Evolutionary conservation across 2,888 invertebrate genomes (phyloP).

Genomic region (Dyspetes luteomarginatus): DNA sequence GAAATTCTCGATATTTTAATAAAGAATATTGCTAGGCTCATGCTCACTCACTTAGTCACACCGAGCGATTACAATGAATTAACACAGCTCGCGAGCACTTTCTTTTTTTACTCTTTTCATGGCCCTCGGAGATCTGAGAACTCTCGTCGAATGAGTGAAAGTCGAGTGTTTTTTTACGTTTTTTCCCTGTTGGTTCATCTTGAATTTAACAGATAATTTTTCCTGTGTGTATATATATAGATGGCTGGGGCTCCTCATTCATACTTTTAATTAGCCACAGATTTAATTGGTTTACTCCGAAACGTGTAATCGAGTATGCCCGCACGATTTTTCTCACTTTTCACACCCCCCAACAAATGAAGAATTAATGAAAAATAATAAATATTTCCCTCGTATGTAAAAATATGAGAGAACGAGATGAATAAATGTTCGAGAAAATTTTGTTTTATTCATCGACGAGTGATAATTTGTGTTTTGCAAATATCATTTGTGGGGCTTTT

Average conservation of each 20-base stretch:
- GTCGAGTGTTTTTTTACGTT: background rate
- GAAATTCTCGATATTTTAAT: slow-evolving; percentile 77
- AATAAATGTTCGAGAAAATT: slow-evolving; percentile 7
- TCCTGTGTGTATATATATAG: background rate
- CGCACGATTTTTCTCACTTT: background rate
- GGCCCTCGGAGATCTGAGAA: background rate
- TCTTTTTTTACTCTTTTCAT: slow-evolving; percentile 3
- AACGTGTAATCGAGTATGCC: background rate
- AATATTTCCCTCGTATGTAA: slow-evolving; percentile 1
- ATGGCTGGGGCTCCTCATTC: no score
- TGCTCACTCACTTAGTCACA: slow-evolving; percentile 79
- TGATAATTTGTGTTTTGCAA: slow-evolving; percentile 4
- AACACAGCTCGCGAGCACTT: slow-evolving; percentile 68
- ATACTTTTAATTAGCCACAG: slow-evolving; percentile 38
- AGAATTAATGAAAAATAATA: background rate
- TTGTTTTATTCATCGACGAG: background rate
- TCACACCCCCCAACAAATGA: background rate
- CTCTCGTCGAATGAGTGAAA: background rate
- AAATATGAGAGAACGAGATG: background rate
- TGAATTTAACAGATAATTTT: background rate
- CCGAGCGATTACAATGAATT: slow-evolving; percentile 79
- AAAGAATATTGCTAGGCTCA: slow-evolving; percentile 77
- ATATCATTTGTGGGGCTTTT: slow-evolving; percentile 9
- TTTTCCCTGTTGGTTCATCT: background rate
- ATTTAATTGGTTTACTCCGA: slow-evolving; percentile 30